Base-by-base conservation (phyloP, 2,888 invertebrate genomes). In the Cybosia mesomella region DNA sequence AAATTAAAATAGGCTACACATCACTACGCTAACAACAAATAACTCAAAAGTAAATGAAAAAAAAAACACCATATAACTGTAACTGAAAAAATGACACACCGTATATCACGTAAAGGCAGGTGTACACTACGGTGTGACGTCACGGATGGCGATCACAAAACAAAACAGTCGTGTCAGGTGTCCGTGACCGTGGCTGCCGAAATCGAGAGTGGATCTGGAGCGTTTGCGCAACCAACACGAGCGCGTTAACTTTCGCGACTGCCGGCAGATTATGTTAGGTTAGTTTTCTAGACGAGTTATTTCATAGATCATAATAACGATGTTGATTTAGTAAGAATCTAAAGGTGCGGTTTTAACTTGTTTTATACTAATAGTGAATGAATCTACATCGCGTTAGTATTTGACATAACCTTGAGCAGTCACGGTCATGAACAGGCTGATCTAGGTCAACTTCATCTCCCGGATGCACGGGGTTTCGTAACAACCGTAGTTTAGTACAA, bases 161-260 rank as follows among this genome's bases (percentile, higher is more conserved):
- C 82, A 83, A 79, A 83, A 83, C 83, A 77, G 73, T 73, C 68
- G 76, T 80, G 76, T 81, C 88, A 87, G 83, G 87, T 88, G 92
- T 84, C 91, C 91, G 84, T 92, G 91, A 92, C 92, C 90, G 89
- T 88, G 89, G 89, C 80, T 71, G 72, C 87, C 87, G 91, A 92
- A 92, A 92, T 80, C 85, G 90, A 91, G 89, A 91, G 91, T 91
- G 85, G 84, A 90, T 89, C 88, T 91, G 88, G 90, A 89, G 85
- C 82, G 83, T 83, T 85, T 83, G 87, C 84, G 86, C 83, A 81
- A 81, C 72, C 81, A 81, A 81, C 69, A 72, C 64, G 67, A 73
- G 68, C 66, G 74, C 62, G 58, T 67, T 69, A 39, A 76, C 80
- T 77, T 77, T 80, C 79, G 79, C 79, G 71, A 67, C 63, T 68